phyloP scores from a whole-genome alignment of 2,113 vertebrate genomes.

The Dicrurus megarhynchus region DNA sequence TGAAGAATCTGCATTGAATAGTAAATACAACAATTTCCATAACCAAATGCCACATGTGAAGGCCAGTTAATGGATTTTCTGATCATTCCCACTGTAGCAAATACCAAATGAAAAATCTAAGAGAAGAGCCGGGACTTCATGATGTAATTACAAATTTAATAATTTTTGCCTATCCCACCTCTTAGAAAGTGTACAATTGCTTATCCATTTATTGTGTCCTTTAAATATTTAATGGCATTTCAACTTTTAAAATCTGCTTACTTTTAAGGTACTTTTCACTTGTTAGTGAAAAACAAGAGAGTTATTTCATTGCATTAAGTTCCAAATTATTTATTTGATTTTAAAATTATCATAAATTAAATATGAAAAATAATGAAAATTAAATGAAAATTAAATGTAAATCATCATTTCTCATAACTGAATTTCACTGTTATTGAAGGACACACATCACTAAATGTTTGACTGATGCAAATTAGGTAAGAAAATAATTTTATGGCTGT shows the following conservation, averaged over 20 bases:
- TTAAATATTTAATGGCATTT: neutral
- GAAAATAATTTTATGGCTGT: conserved; percentile 32
- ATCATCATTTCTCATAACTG: conserved; percentile 48
- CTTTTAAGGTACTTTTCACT: conserved; percentile 27
- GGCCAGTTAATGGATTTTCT: neutral
- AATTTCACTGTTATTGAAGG: conserved; percentile 42
- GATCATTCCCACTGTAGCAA: neutral
- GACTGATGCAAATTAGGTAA: conserved; percentile 44
- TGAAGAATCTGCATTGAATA: neutral
- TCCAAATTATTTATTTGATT: neutral
- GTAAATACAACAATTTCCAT: neutral
- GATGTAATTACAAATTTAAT: neutral
- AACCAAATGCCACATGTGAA: neutral
- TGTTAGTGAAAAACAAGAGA: neutral
- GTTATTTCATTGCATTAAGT: conserved; percentile 13
- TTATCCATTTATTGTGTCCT: neutral
- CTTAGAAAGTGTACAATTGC: neutral
- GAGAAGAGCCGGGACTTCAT: neutral
- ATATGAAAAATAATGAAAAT: neutral
- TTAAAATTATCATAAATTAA: conserved; percentile 44
- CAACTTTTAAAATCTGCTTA: conserved; percentile 20
- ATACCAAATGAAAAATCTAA: neutral
- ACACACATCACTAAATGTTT: conserved; percentile 30
- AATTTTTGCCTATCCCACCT: neutral
- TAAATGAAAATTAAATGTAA: conserved; percentile 34